phyloP scores from a whole-genome alignment of 2,888 invertebrate genomes.

The Thumatha senex region DNA sequence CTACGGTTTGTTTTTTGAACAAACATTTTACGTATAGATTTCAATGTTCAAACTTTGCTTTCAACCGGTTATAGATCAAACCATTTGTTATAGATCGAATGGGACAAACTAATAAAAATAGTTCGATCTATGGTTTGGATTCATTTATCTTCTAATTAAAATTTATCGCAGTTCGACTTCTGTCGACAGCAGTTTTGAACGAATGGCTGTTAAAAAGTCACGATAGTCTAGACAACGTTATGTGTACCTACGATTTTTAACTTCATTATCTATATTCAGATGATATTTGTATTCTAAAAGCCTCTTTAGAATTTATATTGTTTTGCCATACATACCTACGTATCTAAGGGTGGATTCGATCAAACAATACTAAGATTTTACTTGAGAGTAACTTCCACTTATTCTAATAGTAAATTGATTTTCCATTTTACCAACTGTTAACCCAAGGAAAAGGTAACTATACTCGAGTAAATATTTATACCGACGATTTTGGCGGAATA shows the following conservation, averaged over 20 bases:
- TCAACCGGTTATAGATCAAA: slow-evolving; percentile 57
- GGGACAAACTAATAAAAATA: slow-evolving; percentile 59
- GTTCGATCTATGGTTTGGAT: slow-evolving; percentile 57
- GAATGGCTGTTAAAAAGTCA: slow-evolving; percentile 30
- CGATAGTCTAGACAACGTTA: slow-evolving; percentile 33
- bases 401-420: no score
- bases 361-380: slow-evolving; percentile 27
- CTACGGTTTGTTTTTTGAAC: no score
- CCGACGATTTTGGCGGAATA: no score
- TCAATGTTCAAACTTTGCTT: slow-evolving; percentile 69
- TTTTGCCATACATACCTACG: slow-evolving; percentile 8
- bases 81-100: slow-evolving; percentile 61
- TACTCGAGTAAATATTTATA: no score
- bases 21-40: slow-evolving; percentile 57
- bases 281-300: slow-evolving; percentile 9
- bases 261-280: slow-evolving; percentile 18
- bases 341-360: no score
- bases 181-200: slow-evolving; percentile 37
- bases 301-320: slow-evolving; percentile 8
- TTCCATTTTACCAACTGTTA: no score
- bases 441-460: no score
- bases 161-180: slow-evolving; percentile 45
- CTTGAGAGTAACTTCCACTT: no score
- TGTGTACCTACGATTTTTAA: slow-evolving; percentile 23
- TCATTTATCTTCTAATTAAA: slow-evolving; percentile 63